Conservation (phyloP, 2,797 vertebrate genomes). For the Phrynocephalus vlangalii region DNA sequence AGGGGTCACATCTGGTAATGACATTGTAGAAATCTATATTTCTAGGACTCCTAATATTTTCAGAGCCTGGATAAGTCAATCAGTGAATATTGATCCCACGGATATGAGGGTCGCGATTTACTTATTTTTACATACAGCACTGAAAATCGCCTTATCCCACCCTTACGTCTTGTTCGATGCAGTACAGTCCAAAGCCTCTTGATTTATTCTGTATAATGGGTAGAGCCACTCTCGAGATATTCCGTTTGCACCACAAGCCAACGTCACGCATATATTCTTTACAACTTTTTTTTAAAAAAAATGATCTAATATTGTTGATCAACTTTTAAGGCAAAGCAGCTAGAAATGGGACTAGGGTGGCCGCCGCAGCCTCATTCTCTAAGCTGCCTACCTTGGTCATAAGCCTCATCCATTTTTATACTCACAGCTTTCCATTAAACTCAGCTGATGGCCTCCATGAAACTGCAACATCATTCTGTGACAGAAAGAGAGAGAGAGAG, state of each 20-base stretch:
- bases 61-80: no score
- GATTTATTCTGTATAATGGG: neutral
- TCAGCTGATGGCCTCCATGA: slow-evolving; percentile 92
- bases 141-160: neutral
- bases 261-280: neutral
- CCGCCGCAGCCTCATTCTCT: no score
- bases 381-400: no score
- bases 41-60: no score
- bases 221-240: neutral
- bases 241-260: neutral
- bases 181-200: neutral
- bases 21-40: no score
- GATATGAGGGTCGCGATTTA: neutral
- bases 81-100: no score
- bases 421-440: slow-evolving; percentile 93
- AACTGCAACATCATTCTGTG: slow-evolving; percentile 87
- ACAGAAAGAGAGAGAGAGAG: neutral
- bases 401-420: slow-evolving; percentile 32
- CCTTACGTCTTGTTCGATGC: neutral
- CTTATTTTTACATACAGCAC: neutral
- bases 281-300: neutral
- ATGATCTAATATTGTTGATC: neutral
- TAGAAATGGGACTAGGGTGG: neutral
- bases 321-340: neutral
- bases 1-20: no score